Evolutionary conservation across 2,888 invertebrate genomes (phyloP).

Genomic region (Pelosia muscerda): DNA sequence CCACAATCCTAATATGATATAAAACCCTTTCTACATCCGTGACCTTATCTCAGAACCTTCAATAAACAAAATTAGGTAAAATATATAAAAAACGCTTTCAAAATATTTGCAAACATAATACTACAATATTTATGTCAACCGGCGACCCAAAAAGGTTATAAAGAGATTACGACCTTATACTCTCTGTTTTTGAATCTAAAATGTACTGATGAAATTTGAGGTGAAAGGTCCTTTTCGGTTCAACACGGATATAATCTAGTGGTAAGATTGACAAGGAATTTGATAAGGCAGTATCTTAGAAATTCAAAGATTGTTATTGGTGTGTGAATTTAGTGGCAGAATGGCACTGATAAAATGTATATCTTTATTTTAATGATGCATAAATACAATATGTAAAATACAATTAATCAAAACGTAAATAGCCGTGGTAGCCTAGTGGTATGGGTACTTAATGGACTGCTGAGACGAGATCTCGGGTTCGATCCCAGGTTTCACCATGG

Average conservation of each 20-base stretch:
- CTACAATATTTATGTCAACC: slow-evolving; percentile 27
- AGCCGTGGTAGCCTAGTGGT: no score
- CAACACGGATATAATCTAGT: slow-evolving; percentile 6
- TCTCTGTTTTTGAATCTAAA: slow-evolving; percentile 38
- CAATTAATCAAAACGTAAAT: no score
- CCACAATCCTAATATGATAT: not conserved
- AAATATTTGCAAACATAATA: slow-evolving; percentile 16
- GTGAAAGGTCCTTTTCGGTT: slow-evolving; percentile 25
- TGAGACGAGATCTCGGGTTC: no score
- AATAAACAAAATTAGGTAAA: slow-evolving; percentile 26
- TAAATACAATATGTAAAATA: no score
- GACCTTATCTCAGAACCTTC: slow-evolving; percentile 3
- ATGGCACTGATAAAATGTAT: not conserved
- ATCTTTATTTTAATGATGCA: not conserved
- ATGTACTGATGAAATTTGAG: slow-evolving; percentile 31
- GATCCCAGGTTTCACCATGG: no score
- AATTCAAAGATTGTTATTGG: not conserved
- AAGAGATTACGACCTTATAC: slow-evolving; percentile 42
- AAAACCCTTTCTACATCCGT: not conserved
- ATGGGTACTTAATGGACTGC: no score
- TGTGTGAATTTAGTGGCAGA: not conserved
- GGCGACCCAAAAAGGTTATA: slow-evolving; percentile 30
- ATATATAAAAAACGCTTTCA: slow-evolving; percentile 16
- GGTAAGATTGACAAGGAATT: slow-evolving; percentile 4
- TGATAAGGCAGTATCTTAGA: not conserved